Evolutionary conservation across 2,797 vertebrate genomes (phyloP).

Genomic region (Ctenopoma multispine): DNA sequence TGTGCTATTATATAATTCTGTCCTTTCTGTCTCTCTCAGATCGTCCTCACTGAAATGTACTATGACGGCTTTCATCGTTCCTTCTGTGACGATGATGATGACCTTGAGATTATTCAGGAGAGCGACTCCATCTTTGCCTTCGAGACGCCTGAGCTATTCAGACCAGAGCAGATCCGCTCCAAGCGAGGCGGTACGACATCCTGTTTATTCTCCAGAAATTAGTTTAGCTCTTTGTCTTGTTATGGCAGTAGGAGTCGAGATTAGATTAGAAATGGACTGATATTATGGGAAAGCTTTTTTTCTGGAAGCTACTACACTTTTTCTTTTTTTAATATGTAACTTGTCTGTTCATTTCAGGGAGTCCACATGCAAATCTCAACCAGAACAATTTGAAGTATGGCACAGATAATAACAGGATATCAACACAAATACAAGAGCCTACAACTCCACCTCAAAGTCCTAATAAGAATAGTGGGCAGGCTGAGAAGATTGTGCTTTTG

Average conservation of each 20-base stretch:
- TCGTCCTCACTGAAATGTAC: constrained; percentile 99
- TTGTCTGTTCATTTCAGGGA: constrained; percentile 73
- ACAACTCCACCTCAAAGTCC: constrained; percentile 81
- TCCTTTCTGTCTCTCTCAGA: constrained; percentile 84
- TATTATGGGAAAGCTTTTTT: constrained; percentile 12
- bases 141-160: constrained; percentile 96
- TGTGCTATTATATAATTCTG: constrained; percentile 10
- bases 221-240: constrained; percentile 26
- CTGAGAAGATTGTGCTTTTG: constrained; percentile 92
- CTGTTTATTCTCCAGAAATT: constrained; percentile 40
- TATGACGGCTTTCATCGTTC: constrained; percentile 98
- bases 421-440: constrained; percentile 85
- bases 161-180: constrained; percentile 93
- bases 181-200: constrained; percentile 87
- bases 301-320: constrained; percentile 11
- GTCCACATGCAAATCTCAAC: constrained; percentile 94
- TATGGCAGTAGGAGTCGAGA: constrained; percentile 12
- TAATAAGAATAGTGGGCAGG: constrained; percentile 81
- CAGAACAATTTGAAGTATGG: constrained; percentile 95
- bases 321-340: no score
- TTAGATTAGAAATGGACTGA: constrained; percentile 42
- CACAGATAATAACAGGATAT: constrained; percentile 86
- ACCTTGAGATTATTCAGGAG: constrained; percentile 96
- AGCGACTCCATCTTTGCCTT: constrained; percentile 98
- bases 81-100: constrained; percentile 96